Base-by-base conservation (phyloP, 2,888 invertebrate species). In the Lottia gigantea region DNA sequence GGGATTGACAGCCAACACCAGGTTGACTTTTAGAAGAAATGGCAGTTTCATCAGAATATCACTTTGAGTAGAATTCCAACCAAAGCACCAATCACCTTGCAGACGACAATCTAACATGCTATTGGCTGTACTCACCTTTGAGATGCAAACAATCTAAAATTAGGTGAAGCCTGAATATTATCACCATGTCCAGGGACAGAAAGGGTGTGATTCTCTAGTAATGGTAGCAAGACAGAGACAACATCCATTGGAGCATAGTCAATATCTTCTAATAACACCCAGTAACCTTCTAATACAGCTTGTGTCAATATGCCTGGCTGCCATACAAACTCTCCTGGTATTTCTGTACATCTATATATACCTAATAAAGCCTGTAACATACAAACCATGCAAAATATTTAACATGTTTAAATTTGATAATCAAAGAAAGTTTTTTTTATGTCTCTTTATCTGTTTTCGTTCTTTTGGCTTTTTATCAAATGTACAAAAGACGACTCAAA, bases 241-340 rank as follows among this genome's bases (percentile, higher is more conserved):
- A 98, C 95, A 88, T 99, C 99, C 84, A 95, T 92, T 1, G 96
- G 95, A 1, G 97, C 98, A 74, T 93, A 93, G 87, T 99, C 98
- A 65, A 99, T 93, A 87, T 99, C 99, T 90, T 99, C 98, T 74
- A 99, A 89, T 2, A 99, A 90, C 40, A 99, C 89, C 97, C 98
- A 98, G 83, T 94, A 80, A 11, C 88, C 88, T 26, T 79, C 76
- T 7, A 77, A 79, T 26, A 88, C 85, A 92, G 95, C 90, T 75
- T 85, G 86, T 4, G 97, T 96, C 69, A 98, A 89, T 66, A 96
- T 94, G n/a, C 98, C 98, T 1, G 97, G 94, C 80, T 95, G 92
- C 98, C 98, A 99, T 25, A 96, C 90, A 90, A 99, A 99, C 89
- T 99, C 96, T 16, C 99, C 99, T 0, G 98, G 98, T 66, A 97